Conservation (phyloP, 2,888 invertebrate species). For the Pecten maximus region DNA sequence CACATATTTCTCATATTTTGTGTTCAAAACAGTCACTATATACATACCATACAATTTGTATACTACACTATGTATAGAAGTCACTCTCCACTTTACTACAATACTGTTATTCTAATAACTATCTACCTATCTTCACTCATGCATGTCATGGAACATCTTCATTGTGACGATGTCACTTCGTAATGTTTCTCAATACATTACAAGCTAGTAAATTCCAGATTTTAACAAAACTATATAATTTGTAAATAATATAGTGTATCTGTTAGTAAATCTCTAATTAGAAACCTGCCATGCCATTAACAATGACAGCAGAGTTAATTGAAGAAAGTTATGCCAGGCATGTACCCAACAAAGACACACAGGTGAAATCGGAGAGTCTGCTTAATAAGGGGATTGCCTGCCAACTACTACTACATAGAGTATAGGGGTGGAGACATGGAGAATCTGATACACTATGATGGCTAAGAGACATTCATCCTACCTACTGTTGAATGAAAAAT, state of each 20-base stretch:
- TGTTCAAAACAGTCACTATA: no score
- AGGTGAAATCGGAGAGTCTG: neutral
- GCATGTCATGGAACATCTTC: no score
- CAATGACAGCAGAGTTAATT: constrained; percentile 14
- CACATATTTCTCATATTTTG: no score
- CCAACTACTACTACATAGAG: neutral
- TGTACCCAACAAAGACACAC: constrained; percentile 9
- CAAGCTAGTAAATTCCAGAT: neutral
- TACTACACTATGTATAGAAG: no score
- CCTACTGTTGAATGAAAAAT: constrained; percentile 17
- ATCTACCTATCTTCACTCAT: neutral
- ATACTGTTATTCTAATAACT: no score
- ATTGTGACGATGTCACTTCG: neutral
- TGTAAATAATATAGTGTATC: neutral
- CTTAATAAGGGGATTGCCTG: neutral
- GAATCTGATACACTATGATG: neutral
- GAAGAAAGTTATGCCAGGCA: neutral
- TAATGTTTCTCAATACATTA: neutral
- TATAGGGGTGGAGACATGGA: neutral
- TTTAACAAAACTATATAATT: neutral
- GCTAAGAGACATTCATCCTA: neutral
- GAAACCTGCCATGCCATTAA: neutral
- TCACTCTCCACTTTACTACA: no score
- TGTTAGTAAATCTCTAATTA: neutral
- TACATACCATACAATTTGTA: no score